Conservation (phyloP, 2,888 invertebrate genomes). For the Platycnemis pennipes region DNA sequence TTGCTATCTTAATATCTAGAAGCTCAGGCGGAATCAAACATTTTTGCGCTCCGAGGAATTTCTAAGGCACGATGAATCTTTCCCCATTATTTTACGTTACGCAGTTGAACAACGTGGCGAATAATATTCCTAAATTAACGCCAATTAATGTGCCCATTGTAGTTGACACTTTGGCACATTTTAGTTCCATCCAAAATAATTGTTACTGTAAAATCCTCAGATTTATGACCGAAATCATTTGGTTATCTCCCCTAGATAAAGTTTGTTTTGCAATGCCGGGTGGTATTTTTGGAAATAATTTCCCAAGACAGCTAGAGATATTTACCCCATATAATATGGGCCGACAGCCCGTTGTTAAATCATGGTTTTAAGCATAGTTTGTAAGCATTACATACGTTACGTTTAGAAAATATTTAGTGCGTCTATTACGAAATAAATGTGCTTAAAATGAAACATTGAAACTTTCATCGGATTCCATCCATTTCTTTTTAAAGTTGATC, state of each 20-base stretch:
- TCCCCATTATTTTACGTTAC: not conserved
- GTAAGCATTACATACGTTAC: too few species aligned
- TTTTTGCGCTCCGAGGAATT: not conserved
- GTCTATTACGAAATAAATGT: too few species aligned
- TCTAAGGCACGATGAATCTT: not conserved
- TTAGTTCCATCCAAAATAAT: not conserved
- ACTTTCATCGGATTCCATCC: too few species aligned
- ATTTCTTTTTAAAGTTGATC: too few species aligned
- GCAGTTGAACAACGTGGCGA: not conserved
- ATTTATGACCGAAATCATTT: not conserved
- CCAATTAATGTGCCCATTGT: not conserved
- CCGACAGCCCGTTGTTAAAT: too few species aligned
- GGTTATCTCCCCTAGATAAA: not conserved
- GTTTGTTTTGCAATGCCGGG: not conserved
- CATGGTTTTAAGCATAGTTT: too few species aligned
- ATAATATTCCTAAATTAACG: not conserved
- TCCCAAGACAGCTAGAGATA: not conserved
- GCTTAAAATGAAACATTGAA: too few species aligned
- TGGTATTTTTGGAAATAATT: not conserved
- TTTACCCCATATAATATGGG: too few species aligned
- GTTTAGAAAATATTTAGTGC: too few species aligned
- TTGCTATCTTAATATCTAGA: not conserved
- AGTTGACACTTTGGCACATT: not conserved
- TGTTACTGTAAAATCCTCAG: not conserved
- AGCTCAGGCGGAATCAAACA: not conserved